phyloP scores from a whole-genome alignment of 2,113 vertebrate species.

The Isurus oxyrinchus region DNA sequence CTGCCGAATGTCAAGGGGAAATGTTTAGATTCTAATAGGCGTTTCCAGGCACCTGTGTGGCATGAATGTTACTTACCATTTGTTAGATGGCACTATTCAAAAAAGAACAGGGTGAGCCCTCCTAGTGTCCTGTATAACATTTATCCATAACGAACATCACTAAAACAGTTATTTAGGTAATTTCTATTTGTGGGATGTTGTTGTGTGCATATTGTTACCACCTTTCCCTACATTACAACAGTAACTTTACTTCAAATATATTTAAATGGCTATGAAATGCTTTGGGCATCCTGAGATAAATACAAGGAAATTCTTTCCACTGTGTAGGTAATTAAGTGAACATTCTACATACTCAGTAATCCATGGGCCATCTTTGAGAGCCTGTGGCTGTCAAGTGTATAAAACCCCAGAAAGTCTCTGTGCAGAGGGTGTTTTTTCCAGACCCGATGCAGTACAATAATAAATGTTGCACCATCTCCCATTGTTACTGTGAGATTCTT shows the following conservation, averaged over 20 bases:
- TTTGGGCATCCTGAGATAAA: not conserved
- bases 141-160: not conserved
- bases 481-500: conserved; percentile 68
- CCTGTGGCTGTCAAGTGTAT: conserved; percentile 72
- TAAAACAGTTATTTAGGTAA: not conserved
- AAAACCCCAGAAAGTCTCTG: conserved; percentile 82
- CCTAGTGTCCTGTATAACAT: not conserved
- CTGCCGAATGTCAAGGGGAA: no score
- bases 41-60: no score
- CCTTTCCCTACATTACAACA: not conserved
- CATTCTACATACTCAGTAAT: conserved; percentile 69
- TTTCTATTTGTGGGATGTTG: not conserved
- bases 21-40: no score
- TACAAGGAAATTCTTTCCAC: not conserved
- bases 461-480: conserved; percentile 71
- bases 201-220: not conserved
- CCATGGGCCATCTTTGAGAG: conserved; percentile 77
- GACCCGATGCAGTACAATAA: conserved; percentile 79
- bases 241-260: not conserved
- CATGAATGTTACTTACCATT: no score
- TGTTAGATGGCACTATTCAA: not conserved
- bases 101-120: not conserved
- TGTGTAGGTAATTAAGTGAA: not conserved
- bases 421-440: conserved; percentile 79
- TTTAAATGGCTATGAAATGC: not conserved